Evolutionary conservation across 2,888 invertebrate species (phyloP).

Genomic region (Malthinus flaveolus): DNA sequence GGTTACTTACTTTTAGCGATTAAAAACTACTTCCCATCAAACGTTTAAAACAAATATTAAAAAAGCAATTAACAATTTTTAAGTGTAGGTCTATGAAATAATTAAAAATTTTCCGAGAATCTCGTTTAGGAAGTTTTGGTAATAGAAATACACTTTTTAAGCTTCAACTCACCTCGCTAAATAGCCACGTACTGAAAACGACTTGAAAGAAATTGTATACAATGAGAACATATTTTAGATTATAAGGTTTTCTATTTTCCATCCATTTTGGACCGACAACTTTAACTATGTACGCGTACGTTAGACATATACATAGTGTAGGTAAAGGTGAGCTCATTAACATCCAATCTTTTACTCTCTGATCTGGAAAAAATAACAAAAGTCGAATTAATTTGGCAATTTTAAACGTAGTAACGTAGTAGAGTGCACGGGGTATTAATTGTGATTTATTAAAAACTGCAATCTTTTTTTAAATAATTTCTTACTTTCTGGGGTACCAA

Average conservation of each 20-base stretch:
- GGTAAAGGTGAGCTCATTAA: slow-evolving; percentile 90
- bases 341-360: slow-evolving; percentile 84
- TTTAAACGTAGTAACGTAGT: no score
- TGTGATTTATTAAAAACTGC: no score
- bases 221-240: slow-evolving; percentile 77
- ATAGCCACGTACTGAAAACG: slow-evolving; percentile 86
- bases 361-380: slow-evolving; percentile 69
- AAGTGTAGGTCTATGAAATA: neutral
- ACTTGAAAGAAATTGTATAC: slow-evolving; percentile 90
- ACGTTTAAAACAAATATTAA: no score
- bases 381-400: no score
- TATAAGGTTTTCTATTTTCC: slow-evolving; percentile 87
- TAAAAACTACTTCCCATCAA: no score
- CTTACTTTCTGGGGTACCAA: no score
- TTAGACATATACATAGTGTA: slow-evolving; percentile 78
- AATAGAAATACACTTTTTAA: slow-evolving; percentile 4
- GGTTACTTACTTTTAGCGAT: no score
- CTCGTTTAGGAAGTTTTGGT: neutral
- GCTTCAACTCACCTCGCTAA: slow-evolving; percentile 76
- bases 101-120: neutral
- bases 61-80: slow-evolving; percentile 1
- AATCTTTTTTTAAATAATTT: no score
- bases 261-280: slow-evolving; percentile 83
- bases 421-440: no score
- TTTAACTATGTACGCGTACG: slow-evolving; percentile 82